Conservation (phyloP, 2,888 invertebrate species). For the Rambutsinella grinnellia region DNA sequence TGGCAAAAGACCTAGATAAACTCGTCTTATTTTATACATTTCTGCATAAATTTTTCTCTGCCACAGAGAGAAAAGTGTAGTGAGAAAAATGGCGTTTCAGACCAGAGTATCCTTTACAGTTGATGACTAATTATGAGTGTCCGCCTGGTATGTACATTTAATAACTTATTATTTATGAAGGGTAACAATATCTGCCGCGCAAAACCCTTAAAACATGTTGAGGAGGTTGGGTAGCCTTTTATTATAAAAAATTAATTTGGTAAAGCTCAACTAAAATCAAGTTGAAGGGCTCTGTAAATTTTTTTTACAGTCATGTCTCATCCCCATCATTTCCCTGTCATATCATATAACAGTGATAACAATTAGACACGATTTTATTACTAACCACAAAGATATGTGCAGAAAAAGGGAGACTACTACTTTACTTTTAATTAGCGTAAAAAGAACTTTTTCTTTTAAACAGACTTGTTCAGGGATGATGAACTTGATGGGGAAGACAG, state of each 20-base stretch:
- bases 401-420: neutral
- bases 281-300: neutral
- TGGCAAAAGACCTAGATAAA: neutral
- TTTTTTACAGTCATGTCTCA: neutral
- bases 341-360: slow-evolving; percentile 18
- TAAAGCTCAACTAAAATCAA: neutral
- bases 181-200: neutral
- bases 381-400: slow-evolving; percentile 13
- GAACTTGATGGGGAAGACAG: neutral
- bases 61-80: neutral
- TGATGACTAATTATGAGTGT: slow-evolving; percentile 20
- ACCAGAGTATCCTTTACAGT: no score
- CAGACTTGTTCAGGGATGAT: neutral
- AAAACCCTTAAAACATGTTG: neutral
- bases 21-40: no score
- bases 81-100: no score
- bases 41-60: slow-evolving; percentile 7
- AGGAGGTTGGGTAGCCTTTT: neutral
- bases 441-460: neutral
- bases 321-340: neutral
- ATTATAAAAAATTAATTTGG: neutral
- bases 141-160: slow-evolving; percentile 4
- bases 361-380: slow-evolving; percentile 25
- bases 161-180: neutral
- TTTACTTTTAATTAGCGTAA: neutral